Evolutionary conservation across 2,888 invertebrate genomes (phyloP), one percentile per base, ranked within the genome.

Genomic region (Ochlodes sylvanus): DNA sequence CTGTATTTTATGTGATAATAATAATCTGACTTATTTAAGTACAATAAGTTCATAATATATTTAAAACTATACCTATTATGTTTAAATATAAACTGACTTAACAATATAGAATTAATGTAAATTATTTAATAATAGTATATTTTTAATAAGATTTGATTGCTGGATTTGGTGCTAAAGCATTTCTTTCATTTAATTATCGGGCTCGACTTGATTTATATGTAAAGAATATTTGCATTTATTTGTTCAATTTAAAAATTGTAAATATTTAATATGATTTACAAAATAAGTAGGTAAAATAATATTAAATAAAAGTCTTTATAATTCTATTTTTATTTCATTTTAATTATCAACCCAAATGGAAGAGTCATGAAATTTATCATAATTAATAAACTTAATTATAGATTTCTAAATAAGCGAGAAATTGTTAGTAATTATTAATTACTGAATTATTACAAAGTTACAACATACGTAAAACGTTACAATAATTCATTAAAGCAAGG

Each of bases 161-260:
- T 79, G 79, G 77, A 78, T 61, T 72, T 79, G 79, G 79, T 79
- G 79, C 79, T 79, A 79, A 74, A 74, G 71, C 63, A 69, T 68
- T 69, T 65, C 32, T 54, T 69, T 72, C 10, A 38, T 38, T 27
- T 12, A 38, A 38, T 12, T 38, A 38, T 38, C 38, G 12, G 38
- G 38, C 38, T 38, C 10, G 38, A 58, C 34, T 65, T 56, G 15
- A 17, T 19, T 17, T 32, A 34, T 50, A 34, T 32, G 50, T 50
- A 55, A 64, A 17, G 44, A 47, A 47, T 17, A 65, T 42, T 27
- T 42, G 21, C 14, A 52, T 55, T 63, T 50, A 52, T 54, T 62
- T 66, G 38, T 69, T 66, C 44, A 34, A 34, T 27, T 56, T 58
- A 38, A 41, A 54, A 60, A 54, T 60, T 52, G 15, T 15, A 58